These are phyloP conservation scores for Drosophila nigricruria DNA, from an alignment of 2,888 invertebrate genomes.

Conservation along the genomic window DNA sequence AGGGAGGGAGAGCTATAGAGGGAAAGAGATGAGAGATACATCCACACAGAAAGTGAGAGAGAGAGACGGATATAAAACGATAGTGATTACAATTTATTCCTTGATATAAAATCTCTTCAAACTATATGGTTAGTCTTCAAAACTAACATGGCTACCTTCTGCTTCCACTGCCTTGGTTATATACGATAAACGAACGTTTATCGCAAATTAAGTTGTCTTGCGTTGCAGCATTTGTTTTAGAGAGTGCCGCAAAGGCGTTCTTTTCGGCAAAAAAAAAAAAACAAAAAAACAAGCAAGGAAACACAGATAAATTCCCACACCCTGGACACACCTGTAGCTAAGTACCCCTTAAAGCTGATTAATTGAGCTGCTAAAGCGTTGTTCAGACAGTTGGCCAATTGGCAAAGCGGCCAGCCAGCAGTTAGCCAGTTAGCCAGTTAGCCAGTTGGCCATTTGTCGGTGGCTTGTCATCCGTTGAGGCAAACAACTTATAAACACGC, in stretches of 20 bases:
- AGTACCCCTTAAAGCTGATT: slow-evolving; percentile 66
- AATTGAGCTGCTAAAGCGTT: slow-evolving; percentile 72
- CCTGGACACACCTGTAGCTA: slow-evolving; percentile 58
- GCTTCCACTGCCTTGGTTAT: not conserved
- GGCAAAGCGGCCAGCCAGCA: slow-evolving; percentile 5
- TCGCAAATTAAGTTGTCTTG: slow-evolving; percentile 37
- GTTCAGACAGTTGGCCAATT: slow-evolving; percentile 43
- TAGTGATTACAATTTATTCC: too few species aligned
- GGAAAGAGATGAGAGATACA: too few species aligned
- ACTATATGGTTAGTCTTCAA: too few species aligned
- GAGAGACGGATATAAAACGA: too few species aligned
- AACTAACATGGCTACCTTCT: not conserved
- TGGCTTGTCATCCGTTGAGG: slow-evolving; percentile 57
- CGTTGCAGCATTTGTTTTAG: slow-evolving; percentile 20
- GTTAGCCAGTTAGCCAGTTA: slow-evolving; percentile 11
- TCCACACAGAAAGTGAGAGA: not conserved
- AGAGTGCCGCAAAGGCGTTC: slow-evolving; percentile 7
- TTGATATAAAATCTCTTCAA: too few species aligned
- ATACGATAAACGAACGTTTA: slow-evolving; percentile 18
- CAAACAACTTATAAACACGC: slow-evolving; percentile 64
- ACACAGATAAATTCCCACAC: slow-evolving; percentile 54
- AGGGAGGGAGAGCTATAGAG: not conserved
- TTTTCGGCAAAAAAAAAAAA: slow-evolving; percentile 8
- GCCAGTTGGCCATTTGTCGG: slow-evolving; percentile 24
- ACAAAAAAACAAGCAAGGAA: slow-evolving; percentile 1